A percentile compares a stretch with the other conserved stretches of the same genome.
Conservation (phyloP, 2,113 vertebrate genomes). For the Bubo scandiacus region DNA sequence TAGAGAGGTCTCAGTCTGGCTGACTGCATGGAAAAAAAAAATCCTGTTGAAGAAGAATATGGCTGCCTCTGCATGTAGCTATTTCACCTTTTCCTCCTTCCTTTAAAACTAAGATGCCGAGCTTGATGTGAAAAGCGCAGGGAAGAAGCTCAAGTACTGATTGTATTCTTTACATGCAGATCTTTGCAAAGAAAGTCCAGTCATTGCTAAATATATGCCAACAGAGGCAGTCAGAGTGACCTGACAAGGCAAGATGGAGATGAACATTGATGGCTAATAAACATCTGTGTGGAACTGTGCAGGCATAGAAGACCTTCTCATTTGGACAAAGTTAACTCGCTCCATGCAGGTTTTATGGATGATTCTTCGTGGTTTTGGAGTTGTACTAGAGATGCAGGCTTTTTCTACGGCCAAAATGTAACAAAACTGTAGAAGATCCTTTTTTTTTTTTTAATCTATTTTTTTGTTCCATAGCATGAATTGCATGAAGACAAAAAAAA, state of each 20-base stretch:
- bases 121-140: slow-evolving; percentile 76
- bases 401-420: slow-evolving; percentile 84
- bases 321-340: slow-evolving; percentile 81
- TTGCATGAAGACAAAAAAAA: slow-evolving; percentile 88
- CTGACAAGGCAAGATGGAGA: slow-evolving; percentile 83
- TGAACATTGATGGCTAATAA: slow-evolving; percentile 82
- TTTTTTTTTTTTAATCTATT: slow-evolving; percentile 72
- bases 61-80: slow-evolving; percentile 87
- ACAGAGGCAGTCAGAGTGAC: slow-evolving; percentile 90
- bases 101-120: slow-evolving; percentile 77
- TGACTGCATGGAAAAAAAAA: slow-evolving; percentile 79
- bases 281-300: slow-evolving; percentile 83
- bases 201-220: slow-evolving; percentile 94
- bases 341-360: slow-evolving; percentile 82
- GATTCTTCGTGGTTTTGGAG: slow-evolving; percentile 76
- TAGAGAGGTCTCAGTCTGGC: slow-evolving; percentile 76
- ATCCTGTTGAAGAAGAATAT: slow-evolving; percentile 78
- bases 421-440: slow-evolving; percentile 80
- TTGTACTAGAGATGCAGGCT: slow-evolving; percentile 81
- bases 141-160: slow-evolving; percentile 88
- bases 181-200: slow-evolving; percentile 93
- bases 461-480: slow-evolving; percentile 91
- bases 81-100: slow-evolving; percentile 74
- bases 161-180: slow-evolving; percentile 94
- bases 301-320: slow-evolving; percentile 78